A percentile compares a stretch with the other conserved stretches of the same genome.
Evolutionary conservation across 2,888 invertebrate species (phyloP).

Genomic region (Tetragonisca angustula): DNA sequence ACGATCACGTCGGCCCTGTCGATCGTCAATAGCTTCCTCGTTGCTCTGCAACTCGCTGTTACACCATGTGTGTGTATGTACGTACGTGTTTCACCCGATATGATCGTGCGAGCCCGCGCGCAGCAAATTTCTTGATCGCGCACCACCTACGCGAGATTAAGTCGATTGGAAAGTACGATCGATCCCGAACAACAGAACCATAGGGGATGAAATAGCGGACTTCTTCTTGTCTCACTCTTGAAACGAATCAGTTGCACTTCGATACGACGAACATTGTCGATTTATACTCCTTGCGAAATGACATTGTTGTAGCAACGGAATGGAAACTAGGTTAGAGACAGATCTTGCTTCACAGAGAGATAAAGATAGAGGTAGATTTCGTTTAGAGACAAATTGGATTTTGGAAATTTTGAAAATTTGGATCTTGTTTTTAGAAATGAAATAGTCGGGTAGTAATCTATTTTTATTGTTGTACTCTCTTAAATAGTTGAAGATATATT

Average conservation of each 20-base stretch:
- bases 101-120: slow-evolving; percentile 44
- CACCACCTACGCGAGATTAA: slow-evolving; percentile 57
- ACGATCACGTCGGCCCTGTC: slow-evolving; percentile 69
- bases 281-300: neutral
- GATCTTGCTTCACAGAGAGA: too few relatives aligned
- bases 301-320: neutral
- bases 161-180: slow-evolving; percentile 51
- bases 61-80: slow-evolving; percentile 5
- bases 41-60: slow-evolving; percentile 37
- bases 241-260: neutral
- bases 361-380: too few relatives aligned
- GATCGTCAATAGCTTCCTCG: slow-evolving; percentile 67
- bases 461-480: neutral
- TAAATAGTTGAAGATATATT: neutral
- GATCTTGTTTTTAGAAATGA: neutral
- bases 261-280: neutral
- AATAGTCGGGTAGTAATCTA: too few relatives aligned
- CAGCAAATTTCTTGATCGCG: slow-evolving; percentile 62
- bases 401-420: neutral
- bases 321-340: neutral
- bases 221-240: neutral
- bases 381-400: neutral
- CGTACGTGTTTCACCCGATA: slow-evolving; percentile 40
- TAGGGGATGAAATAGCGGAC: slow-evolving; percentile 13
- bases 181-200: slow-evolving; percentile 3